These are phyloP conservation scores for Anthopleura sola DNA, from an alignment of 64 coral and sea anemone genomes.

Conservation along the genomic window DNA sequence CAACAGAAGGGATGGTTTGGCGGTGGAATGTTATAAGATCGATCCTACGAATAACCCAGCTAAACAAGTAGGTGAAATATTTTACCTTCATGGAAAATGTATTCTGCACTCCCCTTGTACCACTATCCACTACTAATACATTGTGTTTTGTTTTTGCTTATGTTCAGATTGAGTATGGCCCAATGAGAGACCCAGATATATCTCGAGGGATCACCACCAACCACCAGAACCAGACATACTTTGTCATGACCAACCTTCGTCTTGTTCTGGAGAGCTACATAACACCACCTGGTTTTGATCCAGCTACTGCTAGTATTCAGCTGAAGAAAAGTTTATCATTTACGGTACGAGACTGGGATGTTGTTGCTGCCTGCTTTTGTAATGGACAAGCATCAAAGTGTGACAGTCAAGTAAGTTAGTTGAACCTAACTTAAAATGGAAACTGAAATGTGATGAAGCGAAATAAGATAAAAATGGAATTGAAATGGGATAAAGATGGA, in stretches of 20 bases:
- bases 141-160: too few relatives aligned
- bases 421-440: too few relatives aligned
- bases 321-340: conserved; percentile 70
- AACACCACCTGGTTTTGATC: conserved; percentile 22
- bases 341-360: conserved; percentile 72
- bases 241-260: conserved; percentile 78
- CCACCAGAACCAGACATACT: conserved; percentile 27
- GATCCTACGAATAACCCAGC: not conserved
- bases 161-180: not conserved
- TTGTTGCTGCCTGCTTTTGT: conserved; percentile 65
- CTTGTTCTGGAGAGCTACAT: conserved; percentile 64
- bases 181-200: not conserved
- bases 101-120: too few relatives aligned
- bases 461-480: too few relatives aligned
- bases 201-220: not conserved
- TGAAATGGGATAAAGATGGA: too few relatives aligned
- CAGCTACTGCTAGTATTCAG: not conserved
- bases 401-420: not conserved
- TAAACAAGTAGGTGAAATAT: conserved; percentile 10
- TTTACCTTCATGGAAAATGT: too few relatives aligned
- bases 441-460: too few relatives aligned
- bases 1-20: conserved; percentile 22
- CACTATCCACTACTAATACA: too few relatives aligned
- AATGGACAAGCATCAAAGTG: conserved; percentile 81
- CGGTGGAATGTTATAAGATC: conserved; percentile 46